Base-by-base conservation (phyloP, 2,113 vertebrate species). In the Panthera tigris region DNA sequence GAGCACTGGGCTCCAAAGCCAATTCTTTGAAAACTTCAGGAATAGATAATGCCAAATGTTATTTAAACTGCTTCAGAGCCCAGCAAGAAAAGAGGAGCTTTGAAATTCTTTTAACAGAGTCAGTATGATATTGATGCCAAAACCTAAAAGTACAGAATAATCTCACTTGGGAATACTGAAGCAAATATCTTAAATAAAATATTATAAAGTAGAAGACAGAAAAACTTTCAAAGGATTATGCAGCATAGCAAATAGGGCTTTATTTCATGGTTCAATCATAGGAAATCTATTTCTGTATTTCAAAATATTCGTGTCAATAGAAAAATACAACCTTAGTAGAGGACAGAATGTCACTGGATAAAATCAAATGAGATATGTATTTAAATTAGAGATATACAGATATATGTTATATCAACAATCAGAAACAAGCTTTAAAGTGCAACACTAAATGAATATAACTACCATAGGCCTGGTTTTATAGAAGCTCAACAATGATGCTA, bases 131-230 rank as follows among this genome's bases (percentile, higher is more conserved):
- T 73, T 88, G 36, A 91, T 83, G 68, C n/a, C 52, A 78, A 95
- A 83, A 65, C 23, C 13, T 31, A 55, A 91, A 94, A 88, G 31
- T 55, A 88, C 36, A 91, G 52, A 88, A 91, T 61, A 93, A 93
- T 96, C 81, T 97, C 29, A 88, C 41, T 78, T 88, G 68, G 91
- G 87, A 97, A 63, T 93, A 87, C 15, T 82, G 85, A 91, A 93
- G 18, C 14, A 93, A 96, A 95, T 96, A 91, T 93, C 74, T 96
- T 97, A 96, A 95, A 91, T 93, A 87, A 97, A 95, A 83, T 93
- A 93, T 95, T 90, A 85, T 33, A 78, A 52, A 48, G 23, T 71
- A 83, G 68, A 95, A 79, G 69, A 15, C 19, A 87, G 74, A 86
- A 78, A 5, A 95, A 80, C 7, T 87, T 93, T 91, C 31, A 95